phyloP scores from a whole-genome alignment of 2,888 invertebrate genomes.

The Gisinianus flammeolus region DNA sequence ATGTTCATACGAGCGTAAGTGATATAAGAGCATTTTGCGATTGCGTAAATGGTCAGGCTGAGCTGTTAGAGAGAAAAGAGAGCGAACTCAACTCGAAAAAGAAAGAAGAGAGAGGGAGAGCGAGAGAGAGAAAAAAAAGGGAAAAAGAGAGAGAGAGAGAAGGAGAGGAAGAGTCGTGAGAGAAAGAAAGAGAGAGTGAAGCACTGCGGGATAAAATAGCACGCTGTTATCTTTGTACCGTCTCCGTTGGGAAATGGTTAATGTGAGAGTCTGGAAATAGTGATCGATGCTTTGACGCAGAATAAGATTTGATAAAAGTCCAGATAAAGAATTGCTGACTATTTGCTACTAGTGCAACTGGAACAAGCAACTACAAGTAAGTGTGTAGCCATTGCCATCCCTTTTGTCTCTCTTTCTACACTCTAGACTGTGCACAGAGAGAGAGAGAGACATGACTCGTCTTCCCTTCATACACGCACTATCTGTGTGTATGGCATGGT shows the following conservation, averaged over 20 bases:
- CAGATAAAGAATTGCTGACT: constrained; percentile 53
- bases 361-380: neutral
- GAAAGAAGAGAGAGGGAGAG: constrained; percentile 12
- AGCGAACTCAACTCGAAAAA: neutral
- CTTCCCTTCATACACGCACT: too few species aligned
- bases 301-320: constrained; percentile 51
- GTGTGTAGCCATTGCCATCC: neutral
- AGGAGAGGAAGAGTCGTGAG: constrained; percentile 9
- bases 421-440: neutral
- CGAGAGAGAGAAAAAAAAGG: neutral
- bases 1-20: constrained; percentile 48
- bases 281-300: constrained; percentile 52
- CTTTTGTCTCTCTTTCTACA: neutral
- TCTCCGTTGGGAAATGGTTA: constrained; percentile 49
- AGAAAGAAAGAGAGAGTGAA: constrained; percentile 12
- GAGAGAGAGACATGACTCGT: too few species aligned
- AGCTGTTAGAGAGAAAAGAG: neutral
- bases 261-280: constrained; percentile 50
- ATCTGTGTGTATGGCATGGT: too few species aligned
- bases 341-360: constrained; percentile 15
- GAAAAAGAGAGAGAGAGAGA: neutral
- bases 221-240: constrained; percentile 33
- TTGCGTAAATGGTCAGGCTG: constrained; percentile 42
- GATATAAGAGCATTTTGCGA: constrained; percentile 47
- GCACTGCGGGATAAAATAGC: constrained; percentile 36